A percentile compares a stretch with the other conserved stretches of the same genome.
Conservation (phyloP, 2,888 invertebrate genomes). For the Synanthedon andrenaeformis region DNA sequence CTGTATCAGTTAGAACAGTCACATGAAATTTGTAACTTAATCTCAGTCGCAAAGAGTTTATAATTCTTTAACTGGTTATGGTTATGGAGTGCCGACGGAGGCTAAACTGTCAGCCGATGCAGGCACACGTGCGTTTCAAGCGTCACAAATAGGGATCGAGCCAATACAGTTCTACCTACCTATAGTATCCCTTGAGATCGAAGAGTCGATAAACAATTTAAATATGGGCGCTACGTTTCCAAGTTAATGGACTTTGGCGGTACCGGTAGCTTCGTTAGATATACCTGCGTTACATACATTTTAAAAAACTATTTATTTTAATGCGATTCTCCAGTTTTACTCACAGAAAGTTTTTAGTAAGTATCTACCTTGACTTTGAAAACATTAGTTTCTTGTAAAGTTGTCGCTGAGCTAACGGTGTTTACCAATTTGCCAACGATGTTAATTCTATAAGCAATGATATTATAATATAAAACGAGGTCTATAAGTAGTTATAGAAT, state of each 20-base stretch:
- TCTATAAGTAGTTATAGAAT: no score
- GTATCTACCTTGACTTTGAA: no score
- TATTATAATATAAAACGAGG: no score
- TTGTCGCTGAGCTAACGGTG: no score
- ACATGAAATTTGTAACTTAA: background rate
- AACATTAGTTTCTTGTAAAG: no score
- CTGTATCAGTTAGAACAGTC: conserved; percentile 12
- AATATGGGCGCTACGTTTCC: no score
- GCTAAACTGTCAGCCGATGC: conserved; percentile 25
- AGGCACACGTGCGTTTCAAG: conserved; percentile 60
- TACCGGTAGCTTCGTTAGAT: conserved; percentile 18
- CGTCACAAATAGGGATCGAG: conserved; percentile 51
- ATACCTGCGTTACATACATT: no score
- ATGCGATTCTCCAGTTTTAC: no score
- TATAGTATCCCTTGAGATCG: conserved; percentile 30
- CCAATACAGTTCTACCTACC: conserved; percentile 26
- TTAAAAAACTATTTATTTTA: no score
- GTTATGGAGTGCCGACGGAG: conserved; percentile 6
- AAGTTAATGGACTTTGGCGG: conserved; percentile 23
- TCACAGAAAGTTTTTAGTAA: no score
- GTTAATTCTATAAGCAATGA: no score
- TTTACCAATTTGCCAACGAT: no score
- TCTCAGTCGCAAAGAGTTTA: conserved; percentile 10
- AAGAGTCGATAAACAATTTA: conserved; percentile 41
- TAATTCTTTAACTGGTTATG: conserved; percentile 12